Conservation (phyloP, 2,113 vertebrate genomes). For the Larimichthys polyactis region DNA sequence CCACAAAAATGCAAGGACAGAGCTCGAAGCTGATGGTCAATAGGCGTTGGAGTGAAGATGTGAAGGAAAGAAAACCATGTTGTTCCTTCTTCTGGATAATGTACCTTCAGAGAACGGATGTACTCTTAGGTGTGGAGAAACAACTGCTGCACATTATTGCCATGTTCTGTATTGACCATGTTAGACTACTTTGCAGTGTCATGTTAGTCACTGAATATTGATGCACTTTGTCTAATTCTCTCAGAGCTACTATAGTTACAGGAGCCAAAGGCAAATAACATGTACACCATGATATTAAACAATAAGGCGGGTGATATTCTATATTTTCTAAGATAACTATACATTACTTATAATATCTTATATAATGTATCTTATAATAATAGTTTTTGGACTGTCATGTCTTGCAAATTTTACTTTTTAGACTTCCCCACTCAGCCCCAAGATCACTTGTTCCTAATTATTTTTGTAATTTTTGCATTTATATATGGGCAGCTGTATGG, state of each 20-base stretch:
- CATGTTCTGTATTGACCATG: conserved; percentile 60
- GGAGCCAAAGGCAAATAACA: conserved; percentile 76
- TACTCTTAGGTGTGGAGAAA: conserved; percentile 27
- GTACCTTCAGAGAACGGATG: conserved; percentile 21
- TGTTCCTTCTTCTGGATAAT: conserved; percentile 28
- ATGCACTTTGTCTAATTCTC: conserved; percentile 79
- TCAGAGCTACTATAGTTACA: conserved; percentile 70
- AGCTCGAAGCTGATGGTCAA: not conserved
- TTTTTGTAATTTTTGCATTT: too few relatives aligned
- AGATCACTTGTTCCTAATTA: too few relatives aligned
- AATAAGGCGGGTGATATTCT: conserved; percentile 31
- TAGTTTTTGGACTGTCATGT: too few relatives aligned
- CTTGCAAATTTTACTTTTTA: too few relatives aligned
- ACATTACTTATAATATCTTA: too few relatives aligned
- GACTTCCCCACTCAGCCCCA: too few relatives aligned
- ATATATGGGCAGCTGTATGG: not conserved
- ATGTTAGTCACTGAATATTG: conserved; percentile 75
- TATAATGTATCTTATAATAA: too few relatives aligned
- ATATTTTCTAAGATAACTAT: not conserved
- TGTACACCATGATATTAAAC: conserved; percentile 43
- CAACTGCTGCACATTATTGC: conserved; percentile 53
- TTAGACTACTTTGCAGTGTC: conserved; percentile 68
- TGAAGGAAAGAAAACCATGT: not conserved
- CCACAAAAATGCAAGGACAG: conserved; percentile 11
- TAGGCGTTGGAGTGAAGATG: not conserved